Base-by-base conservation (phyloP, 2,888 invertebrate species). In the Nudaria mundana region DNA sequence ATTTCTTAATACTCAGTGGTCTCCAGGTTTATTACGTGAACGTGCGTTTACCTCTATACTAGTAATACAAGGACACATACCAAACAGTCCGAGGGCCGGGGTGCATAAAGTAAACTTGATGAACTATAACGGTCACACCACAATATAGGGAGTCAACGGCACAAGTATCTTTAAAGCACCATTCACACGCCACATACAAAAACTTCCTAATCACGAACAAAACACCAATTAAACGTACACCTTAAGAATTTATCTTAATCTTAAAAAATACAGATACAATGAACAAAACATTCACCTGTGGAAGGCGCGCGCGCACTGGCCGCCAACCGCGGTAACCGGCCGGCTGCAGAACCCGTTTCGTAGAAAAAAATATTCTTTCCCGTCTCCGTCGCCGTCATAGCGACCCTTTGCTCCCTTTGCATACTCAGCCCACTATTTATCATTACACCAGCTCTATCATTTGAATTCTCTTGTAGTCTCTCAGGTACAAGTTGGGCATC, bases 251-350 rank as follows among this genome's bases (percentile, higher is more conserved):
- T 16, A 30, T 39, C 66, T 70, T 48, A 55, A 62, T 63, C 67
- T 70, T 63, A 49, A 69, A 56, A 52, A 66, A 56, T 48, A 47
- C 24, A 30, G 52, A 43, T 40, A 34, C 44, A 50, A 48, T 61
- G 46, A 48, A 51, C 64, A 75, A 86, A 85, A 86, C 88, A 86
- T 84, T 88, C 87, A 88, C 88, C 88, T 88, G 81, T 76, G 69
- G 78, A 55, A 76, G 79, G 80, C 80, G 71, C 76, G 82, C 76
- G 84, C 84, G 81, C 75, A 93, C 90, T 85, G 93, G 91, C 87
- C 87, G 91, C 72, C 91, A 82, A 89, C 90, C 73, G 91, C 90
- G 91, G 74, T 91, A 81, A 89, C 91, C 73, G 91, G 87, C 79
- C 90, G 90, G 66, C 67, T 51, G 70, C 72, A 71, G 80, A 85